A percentile compares a stretch with the other conserved stretches of the same genome.
Evolutionary conservation across 2,888 invertebrate species (phyloP).

Genomic region (Tenodera sinensis): DNA sequence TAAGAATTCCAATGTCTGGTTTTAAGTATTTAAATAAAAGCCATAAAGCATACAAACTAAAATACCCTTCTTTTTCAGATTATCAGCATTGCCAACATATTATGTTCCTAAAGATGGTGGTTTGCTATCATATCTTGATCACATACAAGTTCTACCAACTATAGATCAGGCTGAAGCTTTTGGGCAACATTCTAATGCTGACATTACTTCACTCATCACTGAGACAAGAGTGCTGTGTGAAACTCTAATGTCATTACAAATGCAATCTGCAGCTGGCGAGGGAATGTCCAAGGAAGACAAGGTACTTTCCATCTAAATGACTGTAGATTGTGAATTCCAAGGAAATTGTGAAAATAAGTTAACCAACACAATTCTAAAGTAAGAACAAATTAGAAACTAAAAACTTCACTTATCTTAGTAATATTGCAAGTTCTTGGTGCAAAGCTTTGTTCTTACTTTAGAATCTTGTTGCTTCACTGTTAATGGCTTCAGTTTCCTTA

Average conservation of each 20-base stretch:
- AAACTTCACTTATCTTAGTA: no score
- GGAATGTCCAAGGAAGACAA: constrained; percentile 67
- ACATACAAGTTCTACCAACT: constrained; percentile 71
- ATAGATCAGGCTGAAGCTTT: constrained; percentile 83
- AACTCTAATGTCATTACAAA: constrained; percentile 73
- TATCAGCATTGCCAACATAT: constrained; percentile 71
- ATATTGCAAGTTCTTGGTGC: no score
- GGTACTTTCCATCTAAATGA: constrained; percentile 43
- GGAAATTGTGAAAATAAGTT: not conserved
- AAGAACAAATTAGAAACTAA: no score
- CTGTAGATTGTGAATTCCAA: no score
- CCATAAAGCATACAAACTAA: no score
- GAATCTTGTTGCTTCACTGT: no score
- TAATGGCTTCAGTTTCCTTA: no score
- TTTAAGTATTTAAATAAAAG: no score
- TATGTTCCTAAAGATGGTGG: constrained; percentile 81
- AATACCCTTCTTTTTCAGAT: constrained; percentile 47
- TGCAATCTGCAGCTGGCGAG: constrained; percentile 55
- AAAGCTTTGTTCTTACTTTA: no score
- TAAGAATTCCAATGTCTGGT: no score
- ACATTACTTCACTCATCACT: constrained; percentile 79
- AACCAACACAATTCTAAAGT: no score
- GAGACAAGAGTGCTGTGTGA: constrained; percentile 73
- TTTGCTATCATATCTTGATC: constrained; percentile 75
- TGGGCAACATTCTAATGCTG: constrained; percentile 87